phyloP scores from a whole-genome alignment of 2,113 vertebrate genomes.

The Petaurus breviceps region DNA sequence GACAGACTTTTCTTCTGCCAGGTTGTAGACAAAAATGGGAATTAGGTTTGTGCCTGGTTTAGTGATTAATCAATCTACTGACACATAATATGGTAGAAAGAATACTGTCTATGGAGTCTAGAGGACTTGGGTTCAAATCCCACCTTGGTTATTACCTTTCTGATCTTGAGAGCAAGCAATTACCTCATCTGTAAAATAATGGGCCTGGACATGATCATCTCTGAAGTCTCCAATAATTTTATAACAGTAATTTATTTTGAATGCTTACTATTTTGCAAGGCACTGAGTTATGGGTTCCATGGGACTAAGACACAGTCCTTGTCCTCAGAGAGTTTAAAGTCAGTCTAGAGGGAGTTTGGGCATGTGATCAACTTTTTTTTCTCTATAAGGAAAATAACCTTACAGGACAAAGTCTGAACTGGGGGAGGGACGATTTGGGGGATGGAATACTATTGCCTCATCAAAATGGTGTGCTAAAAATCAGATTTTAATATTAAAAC shows the following conservation, averaged over 20 bases:
- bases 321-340: neutral
- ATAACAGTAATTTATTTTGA: neutral
- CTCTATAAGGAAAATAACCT: neutral
- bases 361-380: neutral
- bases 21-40: neutral
- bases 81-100: neutral
- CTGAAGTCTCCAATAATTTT: neutral
- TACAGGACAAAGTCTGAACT: neutral
- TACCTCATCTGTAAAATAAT: neutral
- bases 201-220: neutral
- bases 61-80: neutral
- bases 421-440: neutral
- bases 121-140: neutral
- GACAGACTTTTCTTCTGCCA: neutral
- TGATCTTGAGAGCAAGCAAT: neutral
- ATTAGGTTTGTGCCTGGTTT: neutral
- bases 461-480: neutral
- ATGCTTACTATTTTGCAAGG: neutral
- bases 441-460: neutral
- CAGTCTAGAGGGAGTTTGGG: neutral
- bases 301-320: neutral
- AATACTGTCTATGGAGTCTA: neutral
- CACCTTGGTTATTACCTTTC: neutral
- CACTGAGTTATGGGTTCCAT: neutral
- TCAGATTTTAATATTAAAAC: neutral